phyloP scores from a whole-genome alignment of 2,888 invertebrate species.

The Cacoxenus indagator region DNA sequence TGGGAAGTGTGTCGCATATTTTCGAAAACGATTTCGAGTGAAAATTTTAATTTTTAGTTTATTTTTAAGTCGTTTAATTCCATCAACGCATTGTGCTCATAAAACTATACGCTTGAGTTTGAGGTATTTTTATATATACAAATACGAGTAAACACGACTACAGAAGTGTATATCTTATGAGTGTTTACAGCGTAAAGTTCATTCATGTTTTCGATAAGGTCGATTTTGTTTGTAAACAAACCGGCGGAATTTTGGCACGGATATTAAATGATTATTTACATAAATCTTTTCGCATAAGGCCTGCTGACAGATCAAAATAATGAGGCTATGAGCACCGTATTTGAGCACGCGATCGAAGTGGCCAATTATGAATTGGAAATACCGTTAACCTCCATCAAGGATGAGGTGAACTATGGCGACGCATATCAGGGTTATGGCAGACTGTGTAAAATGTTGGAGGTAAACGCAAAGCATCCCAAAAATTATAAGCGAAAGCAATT shows the following conservation, averaged over 20 bases:
- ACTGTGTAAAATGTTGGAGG: conserved; percentile 74
- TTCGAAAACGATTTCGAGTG: conserved; percentile 27
- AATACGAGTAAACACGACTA: no score
- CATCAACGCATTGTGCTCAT: conserved; percentile 58
- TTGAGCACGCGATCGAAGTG: conserved; percentile 63
- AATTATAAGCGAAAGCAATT: not conserved
- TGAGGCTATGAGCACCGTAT: conserved; percentile 60
- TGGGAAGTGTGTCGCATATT: conserved; percentile 36
- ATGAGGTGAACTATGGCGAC: conserved; percentile 73
- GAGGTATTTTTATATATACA: not conserved
- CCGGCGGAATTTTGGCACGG: conserved; percentile 25
- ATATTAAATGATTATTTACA: not conserved
- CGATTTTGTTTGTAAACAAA: conserved; percentile 57
- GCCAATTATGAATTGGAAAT: conserved; percentile 58
- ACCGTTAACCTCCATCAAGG: conserved; percentile 51
- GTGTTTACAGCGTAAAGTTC: conserved; percentile 41
- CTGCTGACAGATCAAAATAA: conserved; percentile 63
- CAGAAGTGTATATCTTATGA: not conserved
- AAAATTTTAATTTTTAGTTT: conserved; percentile 45
- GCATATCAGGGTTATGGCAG: conserved; percentile 73
- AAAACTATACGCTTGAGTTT: conserved; percentile 29
- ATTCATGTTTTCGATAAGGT: conserved; percentile 38
- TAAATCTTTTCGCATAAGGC: conserved; percentile 41
- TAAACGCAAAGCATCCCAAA: conserved; percentile 43
- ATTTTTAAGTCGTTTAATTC: conserved; percentile 59